Conservation (phyloP, 2,113 vertebrate species). For the Phocoena phocoena region DNA sequence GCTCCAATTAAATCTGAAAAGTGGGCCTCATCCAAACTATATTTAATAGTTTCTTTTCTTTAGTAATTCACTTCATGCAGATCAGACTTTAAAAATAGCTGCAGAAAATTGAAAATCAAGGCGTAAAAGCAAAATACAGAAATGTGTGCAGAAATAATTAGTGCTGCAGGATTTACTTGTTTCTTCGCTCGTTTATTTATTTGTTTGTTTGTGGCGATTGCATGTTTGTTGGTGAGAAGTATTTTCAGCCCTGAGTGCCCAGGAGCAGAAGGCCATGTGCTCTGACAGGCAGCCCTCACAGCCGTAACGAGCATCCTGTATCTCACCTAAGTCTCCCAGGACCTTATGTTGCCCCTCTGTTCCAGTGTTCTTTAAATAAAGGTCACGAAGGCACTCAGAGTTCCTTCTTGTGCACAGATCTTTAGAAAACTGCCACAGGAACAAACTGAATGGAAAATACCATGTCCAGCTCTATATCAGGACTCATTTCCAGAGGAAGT, state of each 20-base stretch:
- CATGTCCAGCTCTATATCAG: background rate
- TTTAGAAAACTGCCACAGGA: background rate
- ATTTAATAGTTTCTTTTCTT: background rate
- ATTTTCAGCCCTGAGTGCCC: background rate
- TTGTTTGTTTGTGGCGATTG: background rate
- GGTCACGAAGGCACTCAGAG: background rate
- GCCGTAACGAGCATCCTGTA: background rate
- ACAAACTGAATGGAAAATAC: background rate
- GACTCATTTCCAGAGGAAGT: background rate
- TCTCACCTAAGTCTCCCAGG: background rate
- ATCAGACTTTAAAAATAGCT: background rate
- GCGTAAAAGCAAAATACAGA: background rate
- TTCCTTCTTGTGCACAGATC: background rate
- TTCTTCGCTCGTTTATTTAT: background rate
- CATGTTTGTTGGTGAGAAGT: background rate
- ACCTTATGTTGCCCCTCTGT: background rate
- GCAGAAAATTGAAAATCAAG: background rate
- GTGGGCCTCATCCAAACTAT: background rate
- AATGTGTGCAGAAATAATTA: background rate
- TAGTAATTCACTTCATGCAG: background rate
- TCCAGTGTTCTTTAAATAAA: background rate
- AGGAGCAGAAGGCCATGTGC: rapidly evolving
- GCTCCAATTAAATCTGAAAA: background rate
- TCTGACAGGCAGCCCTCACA: background rate
- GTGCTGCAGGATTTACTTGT: background rate